phyloP scores from a whole-genome alignment of 2,888 invertebrate species.

The Heliconius aoede region DNA sequence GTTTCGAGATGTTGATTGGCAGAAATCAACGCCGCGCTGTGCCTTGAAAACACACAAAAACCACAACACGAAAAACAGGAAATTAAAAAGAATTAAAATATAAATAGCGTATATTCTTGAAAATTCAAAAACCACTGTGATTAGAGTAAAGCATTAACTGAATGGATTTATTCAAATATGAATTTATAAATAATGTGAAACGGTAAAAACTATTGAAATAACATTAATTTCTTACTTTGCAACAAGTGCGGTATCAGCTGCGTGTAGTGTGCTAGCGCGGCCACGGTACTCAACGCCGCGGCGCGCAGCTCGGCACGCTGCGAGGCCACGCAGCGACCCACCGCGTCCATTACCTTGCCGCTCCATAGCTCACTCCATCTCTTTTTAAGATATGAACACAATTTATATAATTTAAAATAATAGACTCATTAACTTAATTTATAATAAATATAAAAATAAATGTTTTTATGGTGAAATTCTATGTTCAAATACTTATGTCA shows the following conservation, averaged over 20 bases:
- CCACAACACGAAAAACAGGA: no score
- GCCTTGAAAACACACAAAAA: no score
- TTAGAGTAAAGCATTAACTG: no score
- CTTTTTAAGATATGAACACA: slow-evolving; percentile 50
- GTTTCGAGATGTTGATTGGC: no score
- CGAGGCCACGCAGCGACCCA: slow-evolving; percentile 55
- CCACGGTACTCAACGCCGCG: slow-evolving; percentile 61
- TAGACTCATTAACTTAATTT: neutral
- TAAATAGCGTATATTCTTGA: no score
- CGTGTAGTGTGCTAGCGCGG: slow-evolving; percentile 64
- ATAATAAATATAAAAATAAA: no score
- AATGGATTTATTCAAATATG: neutral
- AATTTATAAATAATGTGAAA: neutral
- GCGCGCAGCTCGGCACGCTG: slow-evolving; percentile 65
- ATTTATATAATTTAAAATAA: neutral
- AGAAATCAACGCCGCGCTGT: no score
- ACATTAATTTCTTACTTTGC: slow-evolving; percentile 60
- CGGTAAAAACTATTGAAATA: neutral
- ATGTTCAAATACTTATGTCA: no score
- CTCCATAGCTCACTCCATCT: slow-evolving; percentile 71
- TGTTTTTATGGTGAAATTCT: no score
- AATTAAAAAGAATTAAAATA: no score
- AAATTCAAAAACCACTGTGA: no score
- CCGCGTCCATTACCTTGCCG: slow-evolving; percentile 56
- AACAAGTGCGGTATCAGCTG: slow-evolving; percentile 68